phyloP scores from a whole-genome alignment of 2,888 invertebrate genomes.

The Cynaeus angustus region DNA sequence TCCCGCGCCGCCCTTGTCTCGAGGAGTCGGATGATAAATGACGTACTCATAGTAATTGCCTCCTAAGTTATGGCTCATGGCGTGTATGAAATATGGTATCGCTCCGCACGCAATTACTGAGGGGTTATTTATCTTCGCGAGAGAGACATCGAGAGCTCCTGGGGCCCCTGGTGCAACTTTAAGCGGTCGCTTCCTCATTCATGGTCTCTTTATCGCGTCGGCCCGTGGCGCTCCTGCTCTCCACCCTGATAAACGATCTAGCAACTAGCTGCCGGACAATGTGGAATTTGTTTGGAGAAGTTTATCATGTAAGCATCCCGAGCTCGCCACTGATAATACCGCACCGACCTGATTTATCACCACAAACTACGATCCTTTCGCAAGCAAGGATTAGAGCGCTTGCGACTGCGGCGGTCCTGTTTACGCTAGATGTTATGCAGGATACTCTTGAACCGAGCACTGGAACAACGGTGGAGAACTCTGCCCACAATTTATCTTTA shows the following conservation, averaged over 20 bases:
- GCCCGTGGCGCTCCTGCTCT: constrained; percentile 50
- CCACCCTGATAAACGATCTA: constrained; percentile 64
- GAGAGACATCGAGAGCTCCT: constrained; percentile 61
- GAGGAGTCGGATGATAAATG: constrained; percentile 73
- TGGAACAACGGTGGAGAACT: too few relatives aligned
- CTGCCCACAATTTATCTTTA: not conserved
- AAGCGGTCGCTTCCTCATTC: constrained; percentile 66
- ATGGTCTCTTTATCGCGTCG: constrained; percentile 65
- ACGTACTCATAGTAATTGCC: constrained; percentile 77
- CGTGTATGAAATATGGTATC: constrained; percentile 76
- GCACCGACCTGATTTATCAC: constrained; percentile 60
- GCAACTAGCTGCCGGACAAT: constrained; percentile 67
- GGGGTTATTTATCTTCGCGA: constrained; percentile 73
- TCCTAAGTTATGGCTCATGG: constrained; percentile 76
- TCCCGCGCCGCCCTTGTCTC: constrained; percentile 65
- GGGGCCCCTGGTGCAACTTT: constrained; percentile 60
- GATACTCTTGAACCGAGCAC: not conserved
- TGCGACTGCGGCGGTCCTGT: constrained; percentile 38
- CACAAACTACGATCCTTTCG: constrained; percentile 53
- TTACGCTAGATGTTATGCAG: constrained; percentile 27
- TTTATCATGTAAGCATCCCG: constrained; percentile 67
- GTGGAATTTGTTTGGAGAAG: constrained; percentile 68
- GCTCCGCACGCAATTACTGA: constrained; percentile 76
- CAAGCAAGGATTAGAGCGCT: constrained; percentile 45
- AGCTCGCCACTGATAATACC: constrained; percentile 62